phyloP scores from a whole-genome alignment of 2,888 invertebrate species.

The Tipula unca region DNA sequence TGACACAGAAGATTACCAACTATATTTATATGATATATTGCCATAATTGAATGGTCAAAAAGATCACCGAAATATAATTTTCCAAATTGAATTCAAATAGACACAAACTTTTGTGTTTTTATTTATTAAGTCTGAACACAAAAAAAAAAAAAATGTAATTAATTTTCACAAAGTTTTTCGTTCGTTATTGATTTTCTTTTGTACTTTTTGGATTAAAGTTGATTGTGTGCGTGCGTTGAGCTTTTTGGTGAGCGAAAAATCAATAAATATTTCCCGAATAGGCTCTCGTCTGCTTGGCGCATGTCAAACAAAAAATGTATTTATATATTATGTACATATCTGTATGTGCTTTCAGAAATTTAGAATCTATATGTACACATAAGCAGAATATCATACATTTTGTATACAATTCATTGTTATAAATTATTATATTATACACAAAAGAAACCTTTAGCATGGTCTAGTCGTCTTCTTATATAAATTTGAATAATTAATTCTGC shows the following conservation, averaged over 20 bases:
- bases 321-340: too few relatives aligned
- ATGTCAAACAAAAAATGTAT: not conserved
- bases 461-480: not conserved
- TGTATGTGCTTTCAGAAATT: too few relatives aligned
- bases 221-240: not conserved
- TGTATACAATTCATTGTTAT: not conserved
- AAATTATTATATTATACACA: not conserved
- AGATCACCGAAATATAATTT: not conserved
- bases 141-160: not conserved
- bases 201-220: not conserved
- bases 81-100: not conserved
- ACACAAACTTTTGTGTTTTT: not conserved
- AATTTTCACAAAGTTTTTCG: not conserved
- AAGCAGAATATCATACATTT: too few relatives aligned
- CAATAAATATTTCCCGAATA: not conserved
- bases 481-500: too few relatives aligned
- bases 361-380: not conserved
- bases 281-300: not conserved
- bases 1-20: not conserved
- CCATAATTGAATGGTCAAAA: not conserved
- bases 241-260: not conserved
- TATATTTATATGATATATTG: not conserved
- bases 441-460: too few relatives aligned
- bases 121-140: not conserved
- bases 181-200: not conserved